These are phyloP conservation scores for Halcyon senegalensis DNA, from an alignment of 2,113 vertebrate species.

Conservation along the genomic window DNA sequence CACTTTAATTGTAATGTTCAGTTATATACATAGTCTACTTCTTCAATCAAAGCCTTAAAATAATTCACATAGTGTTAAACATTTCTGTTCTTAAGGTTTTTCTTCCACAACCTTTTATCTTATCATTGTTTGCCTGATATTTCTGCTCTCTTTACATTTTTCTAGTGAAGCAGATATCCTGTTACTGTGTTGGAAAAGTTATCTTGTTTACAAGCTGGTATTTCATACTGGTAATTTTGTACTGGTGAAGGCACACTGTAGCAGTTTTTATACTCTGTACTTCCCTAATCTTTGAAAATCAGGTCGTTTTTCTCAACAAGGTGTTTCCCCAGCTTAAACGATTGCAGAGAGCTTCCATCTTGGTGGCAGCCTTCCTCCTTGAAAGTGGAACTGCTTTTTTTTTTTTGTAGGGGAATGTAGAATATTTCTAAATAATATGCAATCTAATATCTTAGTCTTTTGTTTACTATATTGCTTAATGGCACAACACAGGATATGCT, in stretches of 20 bases:
- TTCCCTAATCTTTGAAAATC: not conserved
- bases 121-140: not conserved
- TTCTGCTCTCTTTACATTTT: not conserved
- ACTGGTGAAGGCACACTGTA: not conserved
- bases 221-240: not conserved
- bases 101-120: not conserved
- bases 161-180: not conserved
- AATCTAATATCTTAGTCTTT: not conserved
- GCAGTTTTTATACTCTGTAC: not conserved
- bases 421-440: not conserved
- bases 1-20: not conserved
- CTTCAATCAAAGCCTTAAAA: not conserved
- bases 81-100: not conserved
- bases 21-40: not conserved
- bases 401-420: not conserved
- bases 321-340: not conserved
- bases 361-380: not conserved
- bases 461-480: not conserved
- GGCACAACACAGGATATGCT: not conserved
- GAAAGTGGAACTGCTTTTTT: not conserved
- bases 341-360: not conserved
- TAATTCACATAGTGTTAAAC: not conserved
- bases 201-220: not conserved
- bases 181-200: not conserved
- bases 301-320: not conserved